Evolutionary conservation across 2,888 invertebrate genomes (phyloP).

Genomic region (Drosophila kokeensis): DNA sequence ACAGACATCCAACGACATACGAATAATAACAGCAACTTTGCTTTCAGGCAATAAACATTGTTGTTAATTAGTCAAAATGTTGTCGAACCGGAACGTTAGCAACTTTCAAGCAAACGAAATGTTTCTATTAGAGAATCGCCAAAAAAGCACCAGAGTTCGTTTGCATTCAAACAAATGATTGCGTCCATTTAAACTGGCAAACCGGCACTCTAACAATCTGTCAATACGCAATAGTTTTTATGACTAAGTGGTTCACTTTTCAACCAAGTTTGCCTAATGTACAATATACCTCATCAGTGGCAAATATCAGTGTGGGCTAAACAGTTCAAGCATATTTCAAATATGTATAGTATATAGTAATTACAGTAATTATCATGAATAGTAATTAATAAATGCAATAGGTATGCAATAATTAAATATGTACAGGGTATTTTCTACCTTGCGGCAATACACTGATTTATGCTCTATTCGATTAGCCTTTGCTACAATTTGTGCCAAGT

Average conservation of each 20-base stretch:
- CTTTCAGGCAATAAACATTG: constrained; percentile 61
- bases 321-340: not conserved
- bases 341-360: no score
- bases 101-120: constrained; percentile 56
- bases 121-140: constrained; percentile 60
- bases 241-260: not conserved
- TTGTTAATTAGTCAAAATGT: constrained; percentile 79
- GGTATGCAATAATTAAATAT: not conserved
- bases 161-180: constrained; percentile 47
- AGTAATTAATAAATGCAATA: not conserved
- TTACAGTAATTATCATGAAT: not conserved
- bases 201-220: not conserved
- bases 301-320: not conserved
- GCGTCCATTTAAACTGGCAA: constrained; percentile 16
- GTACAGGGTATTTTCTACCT: not conserved
- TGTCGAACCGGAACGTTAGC: constrained; percentile 65
- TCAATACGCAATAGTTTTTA: constrained; percentile 3
- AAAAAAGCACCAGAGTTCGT: constrained; percentile 27
- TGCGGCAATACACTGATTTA: constrained; percentile 4
- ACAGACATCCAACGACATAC: constrained; percentile 3
- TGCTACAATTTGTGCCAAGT: constrained; percentile 50
- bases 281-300: not conserved
- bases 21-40: constrained; percentile 11
- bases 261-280: not conserved
- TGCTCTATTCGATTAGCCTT: constrained; percentile 13